Percentiles rank a stretch among this genome's conserved stretches.
phyloP scores from a whole-genome alignment of 2,113 vertebrate species.

The Cephalophus harveyi region DNA sequence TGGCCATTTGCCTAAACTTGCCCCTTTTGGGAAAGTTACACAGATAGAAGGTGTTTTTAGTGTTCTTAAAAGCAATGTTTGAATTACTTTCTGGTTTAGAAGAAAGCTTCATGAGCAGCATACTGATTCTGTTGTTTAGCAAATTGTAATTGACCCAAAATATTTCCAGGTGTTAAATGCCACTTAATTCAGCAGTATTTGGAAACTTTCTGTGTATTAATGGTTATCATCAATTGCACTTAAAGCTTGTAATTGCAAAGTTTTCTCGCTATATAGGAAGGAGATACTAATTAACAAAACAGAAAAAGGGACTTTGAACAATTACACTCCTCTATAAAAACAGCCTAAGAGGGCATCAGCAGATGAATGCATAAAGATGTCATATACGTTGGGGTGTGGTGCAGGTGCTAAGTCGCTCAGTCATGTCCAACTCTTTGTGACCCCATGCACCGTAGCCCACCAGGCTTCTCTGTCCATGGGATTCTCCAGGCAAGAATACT shows the following conservation, averaged over 20 bases:
- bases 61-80: background rate
- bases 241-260: background rate
- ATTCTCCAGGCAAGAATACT: background rate
- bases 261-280: background rate
- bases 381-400: background rate
- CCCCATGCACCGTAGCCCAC: background rate
- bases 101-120: background rate
- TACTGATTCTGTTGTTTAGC: background rate
- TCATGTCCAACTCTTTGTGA: background rate
- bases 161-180: background rate
- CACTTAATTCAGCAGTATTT: slow-evolving; percentile 1
- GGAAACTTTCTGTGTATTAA: background rate
- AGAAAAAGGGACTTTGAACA: background rate
- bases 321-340: background rate
- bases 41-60: background rate
- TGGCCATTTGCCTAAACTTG: background rate
- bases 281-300: background rate
- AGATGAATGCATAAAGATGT: background rate
- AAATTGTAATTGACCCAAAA: slow-evolving; percentile 14
- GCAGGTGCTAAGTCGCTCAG: background rate
- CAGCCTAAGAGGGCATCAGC: background rate
- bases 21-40: background rate
- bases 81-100: background rate
- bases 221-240: background rate
- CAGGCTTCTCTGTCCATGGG: background rate